phyloP scores from a whole-genome alignment of 2,797 vertebrate genomes.

The Gallirallus australis region DNA sequence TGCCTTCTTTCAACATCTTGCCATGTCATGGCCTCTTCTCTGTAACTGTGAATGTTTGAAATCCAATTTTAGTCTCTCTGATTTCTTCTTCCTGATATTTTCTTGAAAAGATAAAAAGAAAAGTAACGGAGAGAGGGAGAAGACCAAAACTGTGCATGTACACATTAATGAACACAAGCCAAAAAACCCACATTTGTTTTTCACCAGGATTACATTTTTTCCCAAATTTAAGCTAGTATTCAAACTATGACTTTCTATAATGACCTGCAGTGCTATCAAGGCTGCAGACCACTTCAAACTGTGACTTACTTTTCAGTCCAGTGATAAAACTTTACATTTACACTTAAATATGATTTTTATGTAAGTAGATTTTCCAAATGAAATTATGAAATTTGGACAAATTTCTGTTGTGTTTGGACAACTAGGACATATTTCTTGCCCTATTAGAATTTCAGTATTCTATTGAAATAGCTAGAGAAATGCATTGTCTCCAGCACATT shows the following conservation, averaged over 20 bases:
- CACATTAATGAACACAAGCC: background rate
- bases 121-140: background rate
- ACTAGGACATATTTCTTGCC: background rate
- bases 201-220: background rate
- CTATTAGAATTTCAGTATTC: background rate
- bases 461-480: background rate
- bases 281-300: background rate
- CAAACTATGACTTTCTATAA: background rate
- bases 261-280: background rate
- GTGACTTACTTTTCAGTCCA: background rate
- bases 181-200: background rate
- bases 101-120: conserved; percentile 35
- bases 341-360: background rate
- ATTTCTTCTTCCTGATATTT: conserved; percentile 25
- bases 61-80: conserved; percentile 16
- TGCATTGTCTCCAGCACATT: background rate
- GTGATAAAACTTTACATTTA: background rate
- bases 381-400: background rate
- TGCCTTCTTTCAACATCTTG: conserved; percentile 56
- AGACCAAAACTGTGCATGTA: background rate
- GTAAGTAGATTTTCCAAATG: background rate
- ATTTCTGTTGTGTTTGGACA: background rate
- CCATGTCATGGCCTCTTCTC: conserved; percentile 25
- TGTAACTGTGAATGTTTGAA: conserved; percentile 33
- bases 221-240: background rate